Percentiles rank a stretch among this genome's conserved stretches.
These are phyloP conservation scores for Odiellus spinosus DNA, from an alignment of 2,888 invertebrate genomes.

Conservation along the genomic window DNA sequence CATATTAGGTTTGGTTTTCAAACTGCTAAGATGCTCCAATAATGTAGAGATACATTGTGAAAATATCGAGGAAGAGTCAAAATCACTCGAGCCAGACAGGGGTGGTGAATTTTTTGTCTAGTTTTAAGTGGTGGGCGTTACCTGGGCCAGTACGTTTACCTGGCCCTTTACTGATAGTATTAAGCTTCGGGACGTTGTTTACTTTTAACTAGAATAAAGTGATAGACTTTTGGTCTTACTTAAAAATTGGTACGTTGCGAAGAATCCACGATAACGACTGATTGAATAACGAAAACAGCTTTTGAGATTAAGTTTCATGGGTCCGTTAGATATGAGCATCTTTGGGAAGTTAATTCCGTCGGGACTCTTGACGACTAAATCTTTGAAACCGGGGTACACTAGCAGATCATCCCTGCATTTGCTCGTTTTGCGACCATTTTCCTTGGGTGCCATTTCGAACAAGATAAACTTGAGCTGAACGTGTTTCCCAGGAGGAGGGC, in stretches of 20 bases:
- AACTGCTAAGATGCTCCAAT: too few species aligned
- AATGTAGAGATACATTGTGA: too few species aligned
- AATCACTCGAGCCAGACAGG: too few species aligned
- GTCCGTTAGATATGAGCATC: conserved; percentile 21
- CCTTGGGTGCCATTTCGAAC: conserved; percentile 21
- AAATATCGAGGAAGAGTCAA: too few species aligned
- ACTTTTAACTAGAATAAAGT: too few species aligned
- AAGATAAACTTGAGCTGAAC: conserved; percentile 21
- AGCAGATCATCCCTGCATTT: conserved; percentile 18
- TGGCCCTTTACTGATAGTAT: too few species aligned
- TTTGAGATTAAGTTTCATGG: conserved; percentile 19
- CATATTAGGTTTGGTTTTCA: too few species aligned
- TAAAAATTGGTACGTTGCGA: conserved; percentile 20
- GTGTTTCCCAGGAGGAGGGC: conserved; percentile 19
- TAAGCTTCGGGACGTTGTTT: too few species aligned
- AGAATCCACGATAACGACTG: conserved; percentile 22
- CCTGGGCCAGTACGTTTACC: too few species aligned
- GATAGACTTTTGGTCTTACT: conserved; percentile 14
- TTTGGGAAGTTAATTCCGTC: conserved; percentile 21
- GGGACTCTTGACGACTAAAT: conserved; percentile 16
- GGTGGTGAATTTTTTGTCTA: too few species aligned
- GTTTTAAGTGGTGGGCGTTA: too few species aligned
- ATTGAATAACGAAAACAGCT: conserved; percentile 22
- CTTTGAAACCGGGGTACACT: conserved; percentile 14
- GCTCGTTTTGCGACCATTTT: conserved; percentile 12